Evolutionary conservation across 2,797 vertebrate species (phyloP).

Genomic region (Sciaenops ocellatus): DNA sequence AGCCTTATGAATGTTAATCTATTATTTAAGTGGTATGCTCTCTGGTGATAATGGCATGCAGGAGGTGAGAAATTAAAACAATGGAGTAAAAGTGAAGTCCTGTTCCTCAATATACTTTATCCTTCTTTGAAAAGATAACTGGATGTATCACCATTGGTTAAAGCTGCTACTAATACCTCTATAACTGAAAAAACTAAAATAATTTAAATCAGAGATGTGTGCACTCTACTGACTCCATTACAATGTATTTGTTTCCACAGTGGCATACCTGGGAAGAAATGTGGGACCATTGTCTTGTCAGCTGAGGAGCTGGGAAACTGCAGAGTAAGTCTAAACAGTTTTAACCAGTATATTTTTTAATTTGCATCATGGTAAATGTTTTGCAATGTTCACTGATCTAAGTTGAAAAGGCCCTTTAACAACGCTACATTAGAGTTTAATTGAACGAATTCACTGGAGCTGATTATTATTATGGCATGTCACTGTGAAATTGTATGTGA

Average conservation of each 20-base stretch:
- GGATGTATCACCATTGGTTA: not conserved
- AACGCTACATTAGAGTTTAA: conserved; percentile 19
- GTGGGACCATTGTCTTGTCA: conserved; percentile 92
- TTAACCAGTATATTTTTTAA: not conserved
- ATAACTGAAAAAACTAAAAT: too few relatives aligned
- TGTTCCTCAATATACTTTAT: not conserved
- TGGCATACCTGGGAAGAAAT: conserved; percentile 93
- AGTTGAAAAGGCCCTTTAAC: conserved; percentile 35
- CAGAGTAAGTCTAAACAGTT: conserved; percentile 87
- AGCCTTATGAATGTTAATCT: not conserved
- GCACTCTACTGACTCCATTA: not conserved
- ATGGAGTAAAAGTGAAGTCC: not conserved
- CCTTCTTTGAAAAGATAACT: not conserved
- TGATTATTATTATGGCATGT: conserved; percentile 24
- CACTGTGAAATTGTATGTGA: conserved; percentile 19
- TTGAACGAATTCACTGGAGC: conserved; percentile 17
- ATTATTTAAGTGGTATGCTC: conserved; percentile 1
- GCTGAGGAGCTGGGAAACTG: conserved; percentile 96
- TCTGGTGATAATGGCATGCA: not conserved
- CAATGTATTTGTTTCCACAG: conserved; percentile 79
- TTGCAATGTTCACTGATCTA: conserved; percentile 22
- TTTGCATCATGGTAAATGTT: conserved; percentile 36
- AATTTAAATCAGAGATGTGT: not conserved
- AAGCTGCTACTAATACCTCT: not conserved
- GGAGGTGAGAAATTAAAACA: conserved; percentile 8